Conservation (phyloP, 2,888 invertebrate genomes). For the Rhagium mordax region DNA sequence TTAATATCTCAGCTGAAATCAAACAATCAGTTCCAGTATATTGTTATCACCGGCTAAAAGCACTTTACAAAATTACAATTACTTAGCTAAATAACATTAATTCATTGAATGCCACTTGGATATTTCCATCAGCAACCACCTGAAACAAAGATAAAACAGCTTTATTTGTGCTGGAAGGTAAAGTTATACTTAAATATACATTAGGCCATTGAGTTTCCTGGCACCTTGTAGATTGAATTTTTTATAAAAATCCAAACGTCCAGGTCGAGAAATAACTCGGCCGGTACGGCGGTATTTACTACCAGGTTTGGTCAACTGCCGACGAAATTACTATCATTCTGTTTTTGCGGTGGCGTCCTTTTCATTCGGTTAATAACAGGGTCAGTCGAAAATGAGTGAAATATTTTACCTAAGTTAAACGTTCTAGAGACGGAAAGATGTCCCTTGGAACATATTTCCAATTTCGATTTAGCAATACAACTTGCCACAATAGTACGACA, state of each 20-base stretch:
- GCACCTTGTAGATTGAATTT: conserved; percentile 33
- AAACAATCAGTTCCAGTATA: conserved; percentile 50
- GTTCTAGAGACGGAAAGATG: not conserved
- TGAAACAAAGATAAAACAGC: conserved; percentile 33
- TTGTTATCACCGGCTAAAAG: conserved; percentile 48
- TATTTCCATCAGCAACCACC: conserved; percentile 27
- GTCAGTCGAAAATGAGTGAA: conserved; percentile 14
- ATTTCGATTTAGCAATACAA: too few species aligned
- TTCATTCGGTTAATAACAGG: conserved; percentile 65
- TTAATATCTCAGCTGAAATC: conserved; percentile 47
- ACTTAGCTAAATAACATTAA: conserved; percentile 52
- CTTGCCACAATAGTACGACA: too few species aligned
- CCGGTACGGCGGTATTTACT: conserved; percentile 20
- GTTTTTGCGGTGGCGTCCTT: conserved; percentile 63
- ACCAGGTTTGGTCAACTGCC: conserved; percentile 49
- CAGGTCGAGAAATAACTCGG: conserved; percentile 6
- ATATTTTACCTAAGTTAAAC: conserved; percentile 27
- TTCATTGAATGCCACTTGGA: conserved; percentile 35
- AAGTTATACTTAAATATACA: conserved; percentile 38
- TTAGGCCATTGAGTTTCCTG: conserved; percentile 29
- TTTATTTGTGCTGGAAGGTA: conserved; percentile 23
- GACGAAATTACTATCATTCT: conserved; percentile 65
- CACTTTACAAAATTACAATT: conserved; percentile 56
- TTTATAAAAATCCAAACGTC: conserved; percentile 16
- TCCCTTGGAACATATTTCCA: not conserved